Evolutionary conservation across 2,113 vertebrate species (phyloP).

Genomic region (Eira barbara): DNA sequence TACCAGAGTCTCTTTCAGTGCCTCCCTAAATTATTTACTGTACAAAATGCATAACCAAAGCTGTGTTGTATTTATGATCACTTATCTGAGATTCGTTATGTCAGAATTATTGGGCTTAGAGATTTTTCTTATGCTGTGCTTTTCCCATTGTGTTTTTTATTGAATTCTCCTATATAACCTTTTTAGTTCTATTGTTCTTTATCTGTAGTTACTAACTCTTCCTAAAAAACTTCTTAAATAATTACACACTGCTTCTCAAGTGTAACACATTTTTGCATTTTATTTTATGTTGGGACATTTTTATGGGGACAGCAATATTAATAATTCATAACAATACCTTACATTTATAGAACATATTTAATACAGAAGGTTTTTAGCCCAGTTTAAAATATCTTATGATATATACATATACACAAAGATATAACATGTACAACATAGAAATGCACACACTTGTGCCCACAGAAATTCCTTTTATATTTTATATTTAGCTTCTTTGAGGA

Average conservation of each 20-base stretch:
- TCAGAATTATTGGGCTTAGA: constrained; percentile 4
- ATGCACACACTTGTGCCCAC: neutral
- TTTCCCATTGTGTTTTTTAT: neutral
- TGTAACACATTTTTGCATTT: neutral
- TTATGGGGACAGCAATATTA: neutral
- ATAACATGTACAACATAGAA: neutral
- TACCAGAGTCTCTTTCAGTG: neutral
- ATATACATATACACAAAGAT: neutral
- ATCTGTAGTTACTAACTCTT: constrained; percentile 21
- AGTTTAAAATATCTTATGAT: neutral
- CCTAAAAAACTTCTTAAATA: constrained; percentile 8
- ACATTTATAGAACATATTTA: constrained; percentile 7
- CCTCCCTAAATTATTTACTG: neutral
- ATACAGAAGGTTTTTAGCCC: neutral
- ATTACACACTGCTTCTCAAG: neutral
- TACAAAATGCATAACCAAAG: neutral
- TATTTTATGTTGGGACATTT: neutral
- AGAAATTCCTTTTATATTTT: neutral
- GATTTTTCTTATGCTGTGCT: neutral
- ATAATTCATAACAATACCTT: constrained; percentile 6
- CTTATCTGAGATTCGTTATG: neutral
- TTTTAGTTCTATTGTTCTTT: neutral
- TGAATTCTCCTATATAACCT: neutral
- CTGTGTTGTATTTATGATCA: neutral
- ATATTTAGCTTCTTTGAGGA: neutral